Percentiles rank a stretch among this genome's conserved stretches.
phyloP scores from a whole-genome alignment of 1,140 invertebrate species.

The Temnothorax curvispinosus region DNA sequence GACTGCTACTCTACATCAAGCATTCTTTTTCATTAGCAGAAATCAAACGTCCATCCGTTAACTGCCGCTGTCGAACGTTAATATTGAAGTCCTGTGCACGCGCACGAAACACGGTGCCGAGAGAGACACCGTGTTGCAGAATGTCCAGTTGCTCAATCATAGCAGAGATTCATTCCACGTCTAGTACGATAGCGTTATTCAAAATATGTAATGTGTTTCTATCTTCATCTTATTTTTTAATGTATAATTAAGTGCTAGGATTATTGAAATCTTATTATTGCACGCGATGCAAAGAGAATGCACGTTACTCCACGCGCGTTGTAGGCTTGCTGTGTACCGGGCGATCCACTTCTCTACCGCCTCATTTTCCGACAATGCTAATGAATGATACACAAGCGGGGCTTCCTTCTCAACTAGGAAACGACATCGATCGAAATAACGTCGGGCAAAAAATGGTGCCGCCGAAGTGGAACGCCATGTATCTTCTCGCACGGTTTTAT shows the following conservation, averaged over 20 bases:
- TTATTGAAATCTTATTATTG: constrained; percentile 53
- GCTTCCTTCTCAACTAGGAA: background rate
- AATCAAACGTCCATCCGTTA: constrained; percentile 8
- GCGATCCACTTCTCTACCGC: background rate
- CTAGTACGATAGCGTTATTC: constrained; percentile 53
- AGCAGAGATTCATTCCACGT: constrained; percentile 18
- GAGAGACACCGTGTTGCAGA: background rate
- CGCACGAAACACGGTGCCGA: background rate
- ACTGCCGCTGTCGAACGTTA: background rate
- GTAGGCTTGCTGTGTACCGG: constrained; percentile 5
- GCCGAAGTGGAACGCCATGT: constrained; percentile 4
- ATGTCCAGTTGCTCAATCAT: constrained; percentile 12
- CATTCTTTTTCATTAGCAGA: background rate
- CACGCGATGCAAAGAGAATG: constrained; percentile 25
- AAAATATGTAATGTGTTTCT: constrained; percentile 50
- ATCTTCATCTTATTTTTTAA: constrained; percentile 36
- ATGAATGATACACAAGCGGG: background rate
- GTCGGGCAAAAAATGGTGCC: background rate
- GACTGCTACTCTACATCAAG: background rate
- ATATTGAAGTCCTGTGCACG: background rate
- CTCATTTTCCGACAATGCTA: constrained; percentile 14
- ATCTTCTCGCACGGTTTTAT: constrained; percentile 10
- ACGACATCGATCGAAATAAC: background rate
- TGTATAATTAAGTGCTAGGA: constrained; percentile 44
- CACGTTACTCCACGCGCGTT: background rate